These are phyloP conservation scores for Creontiades dilutus DNA, from an alignment of 2,888 invertebrate genomes.

Conservation along the genomic window DNA sequence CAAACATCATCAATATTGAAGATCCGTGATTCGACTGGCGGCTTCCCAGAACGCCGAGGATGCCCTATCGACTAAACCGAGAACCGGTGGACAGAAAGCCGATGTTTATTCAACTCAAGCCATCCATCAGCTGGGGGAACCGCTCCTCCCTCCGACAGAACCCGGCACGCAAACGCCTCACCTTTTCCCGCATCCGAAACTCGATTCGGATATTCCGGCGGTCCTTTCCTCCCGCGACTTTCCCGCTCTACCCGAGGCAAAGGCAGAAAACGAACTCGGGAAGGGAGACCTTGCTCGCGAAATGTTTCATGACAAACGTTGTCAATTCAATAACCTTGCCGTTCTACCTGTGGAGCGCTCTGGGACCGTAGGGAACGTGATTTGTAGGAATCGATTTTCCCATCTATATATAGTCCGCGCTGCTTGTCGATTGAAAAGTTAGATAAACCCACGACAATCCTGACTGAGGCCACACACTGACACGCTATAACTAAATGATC, in stretches of 20 bases:
- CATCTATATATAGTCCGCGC: slow-evolving; percentile 4
- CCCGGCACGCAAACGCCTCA: slow-evolving; percentile 40
- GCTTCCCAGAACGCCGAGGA: not conserved
- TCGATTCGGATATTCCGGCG: slow-evolving; percentile 39
- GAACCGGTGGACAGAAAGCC: slow-evolving; percentile 41
- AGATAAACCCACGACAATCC: not conserved
- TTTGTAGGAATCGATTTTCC: slow-evolving; percentile 37
- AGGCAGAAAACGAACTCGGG: slow-evolving; percentile 7
- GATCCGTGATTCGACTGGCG: not conserved
- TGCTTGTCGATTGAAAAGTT: slow-evolving; percentile 16
- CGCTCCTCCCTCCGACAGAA: slow-evolving; percentile 3
- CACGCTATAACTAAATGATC: too few relatives aligned
- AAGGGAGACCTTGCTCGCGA: not conserved
- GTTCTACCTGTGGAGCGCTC: not conserved
- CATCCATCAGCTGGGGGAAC: slow-evolving; percentile 52
- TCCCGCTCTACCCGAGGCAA: not conserved
- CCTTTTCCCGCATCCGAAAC: slow-evolving; percentile 3
- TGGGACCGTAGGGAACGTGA: slow-evolving; percentile 17
- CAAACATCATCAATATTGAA: slow-evolving; percentile 14
- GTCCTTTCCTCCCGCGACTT: not conserved
- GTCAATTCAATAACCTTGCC: slow-evolving; percentile 51
- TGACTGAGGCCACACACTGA: not conserved
- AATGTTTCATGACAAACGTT: slow-evolving; percentile 52
- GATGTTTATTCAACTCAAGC: slow-evolving; percentile 64
- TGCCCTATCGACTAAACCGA: slow-evolving; percentile 23